Conservation (phyloP, 2,797 vertebrate genomes). For the Danio kyathit region DNA sequence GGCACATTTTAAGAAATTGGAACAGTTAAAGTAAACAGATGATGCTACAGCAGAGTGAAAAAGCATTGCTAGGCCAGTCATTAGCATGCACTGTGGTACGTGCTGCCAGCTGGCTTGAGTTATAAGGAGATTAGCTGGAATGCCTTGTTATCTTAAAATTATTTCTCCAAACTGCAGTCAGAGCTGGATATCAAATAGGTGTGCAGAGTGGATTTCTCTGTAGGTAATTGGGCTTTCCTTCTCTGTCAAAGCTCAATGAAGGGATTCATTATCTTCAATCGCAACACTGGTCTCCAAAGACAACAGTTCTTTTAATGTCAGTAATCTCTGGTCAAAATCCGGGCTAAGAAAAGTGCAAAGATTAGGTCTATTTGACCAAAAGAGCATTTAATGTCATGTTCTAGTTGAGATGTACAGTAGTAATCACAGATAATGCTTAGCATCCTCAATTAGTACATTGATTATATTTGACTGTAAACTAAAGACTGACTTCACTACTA, state of each 20-base stretch:
- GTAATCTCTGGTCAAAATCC: not conserved
- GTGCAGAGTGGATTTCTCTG: not conserved
- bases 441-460: not conserved
- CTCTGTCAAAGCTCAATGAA: slow-evolving; percentile 21
- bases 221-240: not conserved
- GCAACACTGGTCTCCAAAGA: not conserved
- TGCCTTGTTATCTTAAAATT: slow-evolving; percentile 52
- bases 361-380: not conserved
- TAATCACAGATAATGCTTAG: not conserved
- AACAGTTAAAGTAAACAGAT: not conserved
- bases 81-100: slow-evolving; percentile 22
- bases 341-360: not conserved
- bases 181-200: slow-evolving; percentile 43
- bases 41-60: not conserved
- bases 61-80: not conserved
- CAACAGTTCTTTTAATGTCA: not conserved
- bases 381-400: not conserved
- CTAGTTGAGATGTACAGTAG: not conserved
- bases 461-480: not conserved
- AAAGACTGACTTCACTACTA: not conserved
- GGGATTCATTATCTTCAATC: not conserved
- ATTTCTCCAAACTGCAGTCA: slow-evolving; percentile 46
- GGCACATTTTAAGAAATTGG: not conserved
- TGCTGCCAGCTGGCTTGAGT: slow-evolving; percentile 25
- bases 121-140: slow-evolving; percentile 55